These are phyloP conservation scores for Rutilus rutilus DNA, from an alignment of 2,113 vertebrate species.

Conservation along the genomic window DNA sequence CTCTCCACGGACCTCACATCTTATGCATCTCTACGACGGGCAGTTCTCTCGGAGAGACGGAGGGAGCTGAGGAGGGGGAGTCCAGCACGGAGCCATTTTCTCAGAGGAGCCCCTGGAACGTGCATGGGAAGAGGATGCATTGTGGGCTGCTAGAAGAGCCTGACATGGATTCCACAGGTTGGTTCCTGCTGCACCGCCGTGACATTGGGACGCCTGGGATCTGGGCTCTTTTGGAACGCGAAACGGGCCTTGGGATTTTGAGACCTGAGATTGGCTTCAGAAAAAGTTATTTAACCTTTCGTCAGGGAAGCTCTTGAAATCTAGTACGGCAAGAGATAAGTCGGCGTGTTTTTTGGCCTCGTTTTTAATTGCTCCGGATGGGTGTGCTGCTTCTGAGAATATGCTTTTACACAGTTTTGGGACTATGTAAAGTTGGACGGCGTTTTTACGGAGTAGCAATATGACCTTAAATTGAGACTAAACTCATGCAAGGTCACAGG, in stretches of 20 bases:
- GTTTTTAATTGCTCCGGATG: conserved; percentile 32
- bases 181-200: conserved; percentile 71
- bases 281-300: conserved; percentile 37
- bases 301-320: conserved; percentile 9
- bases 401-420: background rate
- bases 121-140: conserved; percentile 99
- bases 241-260: conserved; percentile 45
- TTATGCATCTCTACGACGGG: conserved; percentile 75
- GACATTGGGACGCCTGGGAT: conserved; percentile 59
- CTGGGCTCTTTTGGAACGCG: conserved; percentile 43
- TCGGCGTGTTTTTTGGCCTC: conserved; percentile 14
- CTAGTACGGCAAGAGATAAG: conserved; percentile 33
- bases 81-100: conserved; percentile 76
- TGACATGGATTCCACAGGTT: conserved; percentile 99
- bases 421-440: conserved; percentile 22
- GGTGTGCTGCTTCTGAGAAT: conserved; percentile 3
- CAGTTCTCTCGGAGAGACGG: conserved; percentile 73
- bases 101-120: conserved; percentile 83
- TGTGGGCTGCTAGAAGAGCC: conserved; percentile 99
- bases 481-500: background rate
- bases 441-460: background rate
- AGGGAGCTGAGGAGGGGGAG: conserved; percentile 72
- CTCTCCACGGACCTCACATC: conserved; percentile 71
- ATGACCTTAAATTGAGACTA: background rate
- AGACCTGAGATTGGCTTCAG: conserved; percentile 38